Conservation (phyloP, 1,140 invertebrate genomes). For the Hypsibius dujardini region DNA sequence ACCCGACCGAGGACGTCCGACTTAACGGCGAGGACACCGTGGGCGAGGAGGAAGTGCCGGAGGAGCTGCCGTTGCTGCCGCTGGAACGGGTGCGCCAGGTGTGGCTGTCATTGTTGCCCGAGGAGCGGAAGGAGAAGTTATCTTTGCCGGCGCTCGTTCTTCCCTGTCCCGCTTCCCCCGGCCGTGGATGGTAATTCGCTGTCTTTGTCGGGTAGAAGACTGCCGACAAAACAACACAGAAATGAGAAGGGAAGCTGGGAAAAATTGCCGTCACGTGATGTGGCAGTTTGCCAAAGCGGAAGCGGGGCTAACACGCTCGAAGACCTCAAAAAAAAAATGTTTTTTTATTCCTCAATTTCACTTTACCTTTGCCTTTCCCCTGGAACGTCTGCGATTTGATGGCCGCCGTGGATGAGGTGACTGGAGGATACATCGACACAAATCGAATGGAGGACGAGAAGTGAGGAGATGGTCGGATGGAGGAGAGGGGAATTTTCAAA, state of each 20-base stretch:
- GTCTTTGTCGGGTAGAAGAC: too few relatives aligned
- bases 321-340: too few relatives aligned
- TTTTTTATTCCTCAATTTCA: not conserved
- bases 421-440: constrained; percentile 16
- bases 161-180: too few relatives aligned
- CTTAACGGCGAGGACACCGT: not conserved
- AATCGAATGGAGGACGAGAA: not conserved
- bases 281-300: too few relatives aligned
- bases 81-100: not conserved
- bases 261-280: too few relatives aligned
- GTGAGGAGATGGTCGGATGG: not conserved
- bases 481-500: not conserved
- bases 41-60: not conserved
- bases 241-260: too few relatives aligned
- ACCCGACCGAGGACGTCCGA: constrained; percentile 10
- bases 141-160: too few relatives aligned
- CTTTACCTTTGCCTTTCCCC: constrained; percentile 2
- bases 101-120: not conserved
- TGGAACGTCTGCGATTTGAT: constrained; percentile 7
- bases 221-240: too few relatives aligned
- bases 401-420: not conserved
- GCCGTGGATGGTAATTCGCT: too few relatives aligned
- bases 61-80: not conserved
- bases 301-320: too few relatives aligned
- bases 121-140: too few relatives aligned